Base-by-base conservation (phyloP, 2,113 vertebrate species). In the Python bivittatus region DNA sequence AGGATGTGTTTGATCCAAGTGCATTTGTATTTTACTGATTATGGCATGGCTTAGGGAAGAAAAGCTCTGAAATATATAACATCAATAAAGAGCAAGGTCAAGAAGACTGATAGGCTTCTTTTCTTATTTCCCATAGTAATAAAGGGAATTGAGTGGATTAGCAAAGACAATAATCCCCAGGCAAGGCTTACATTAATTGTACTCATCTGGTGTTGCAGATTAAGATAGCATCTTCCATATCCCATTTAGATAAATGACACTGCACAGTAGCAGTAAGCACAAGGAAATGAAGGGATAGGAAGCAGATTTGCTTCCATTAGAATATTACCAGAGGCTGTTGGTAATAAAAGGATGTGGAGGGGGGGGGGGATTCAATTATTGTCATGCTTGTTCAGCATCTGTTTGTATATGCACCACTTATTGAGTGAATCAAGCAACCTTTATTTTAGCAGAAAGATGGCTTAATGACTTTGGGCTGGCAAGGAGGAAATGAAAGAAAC, bases 341-440 rank as follows among this genome's bases (percentile, higher is more conserved):
- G 25, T n/a, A 54, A 89, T 57, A 56, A 52, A 87, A 83, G 20
- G 48, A 22, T 23, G 23, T 12, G 27, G 12, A 4, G 29, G 11
- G 84, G 27, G 9, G 60, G 60, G 4, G 48, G 33, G 84, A 93
- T 86, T 89, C 54, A 88, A 61, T 93, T 93, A 89, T 58, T 91
- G 64, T 15, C n/a, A 44, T 87, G 84, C 48, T 64, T 68, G 17
- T 20, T 86, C 17, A 91, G 48, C 79, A 89, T 91, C 58, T 56
- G 86, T 58, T 56, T 91, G 84, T 89, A 88, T 83, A 88, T 13
- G 25, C 17, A 2, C 12, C 15, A 23, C 54, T 90, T 93, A 68
- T 22, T 60, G 60, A 33, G 38, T 89, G 58, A 86, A 89, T 79
- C 25, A 42, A 60, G 72, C 33, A 91, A 54, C 20, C 15, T 72